A percentile compares a stretch with the other conserved stretches of the same genome.
Evolutionary conservation across 2,888 invertebrate genomes (phyloP).

Genomic region (Barypeithes pellucidus): DNA sequence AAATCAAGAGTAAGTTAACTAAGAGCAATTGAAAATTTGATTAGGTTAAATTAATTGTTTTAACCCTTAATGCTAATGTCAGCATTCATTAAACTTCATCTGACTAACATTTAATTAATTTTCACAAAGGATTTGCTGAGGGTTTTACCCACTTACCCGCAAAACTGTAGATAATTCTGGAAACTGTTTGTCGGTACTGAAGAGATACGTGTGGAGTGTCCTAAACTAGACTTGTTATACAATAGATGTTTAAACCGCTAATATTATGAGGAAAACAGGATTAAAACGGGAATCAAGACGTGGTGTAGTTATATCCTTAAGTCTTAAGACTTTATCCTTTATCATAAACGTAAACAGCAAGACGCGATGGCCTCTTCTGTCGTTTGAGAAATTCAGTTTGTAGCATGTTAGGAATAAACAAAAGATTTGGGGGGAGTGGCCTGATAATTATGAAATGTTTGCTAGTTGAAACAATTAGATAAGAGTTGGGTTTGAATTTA

Average conservation of each 20-base stretch:
- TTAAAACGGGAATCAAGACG: conserved; percentile 11
- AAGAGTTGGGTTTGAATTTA: conserved; percentile 21
- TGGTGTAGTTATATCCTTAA: conserved; percentile 12
- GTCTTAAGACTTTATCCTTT: conserved; percentile 10
- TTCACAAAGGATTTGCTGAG: conserved; percentile 40
- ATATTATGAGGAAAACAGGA: conserved; percentile 20
- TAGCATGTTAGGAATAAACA: conserved; percentile 6
- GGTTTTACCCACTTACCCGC: conserved; percentile 34
- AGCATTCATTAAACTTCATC: conserved; percentile 35
- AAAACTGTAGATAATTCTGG: conserved; percentile 37
- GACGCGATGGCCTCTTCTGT: conserved; percentile 6
- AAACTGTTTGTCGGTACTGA: conserved; percentile 37
- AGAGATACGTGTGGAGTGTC: conserved; percentile 29
- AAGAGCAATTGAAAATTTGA: conserved; percentile 32
- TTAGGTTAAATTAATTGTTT: conserved; percentile 40
- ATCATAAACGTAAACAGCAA: background rate
- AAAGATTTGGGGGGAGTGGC: background rate
- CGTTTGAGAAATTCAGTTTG: conserved; percentile 17
- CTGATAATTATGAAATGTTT: conserved; percentile 11
- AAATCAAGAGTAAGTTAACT: conserved; percentile 6
- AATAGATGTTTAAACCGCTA: conserved; percentile 17
- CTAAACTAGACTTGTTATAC: conserved; percentile 21
- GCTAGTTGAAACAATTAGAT: conserved; percentile 23
- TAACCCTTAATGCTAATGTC: conserved; percentile 38
- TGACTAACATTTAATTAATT: conserved; percentile 44